Base-by-base conservation (phyloP, 2,888 invertebrate genomes). In the Ommatoiulus sabulosus region DNA sequence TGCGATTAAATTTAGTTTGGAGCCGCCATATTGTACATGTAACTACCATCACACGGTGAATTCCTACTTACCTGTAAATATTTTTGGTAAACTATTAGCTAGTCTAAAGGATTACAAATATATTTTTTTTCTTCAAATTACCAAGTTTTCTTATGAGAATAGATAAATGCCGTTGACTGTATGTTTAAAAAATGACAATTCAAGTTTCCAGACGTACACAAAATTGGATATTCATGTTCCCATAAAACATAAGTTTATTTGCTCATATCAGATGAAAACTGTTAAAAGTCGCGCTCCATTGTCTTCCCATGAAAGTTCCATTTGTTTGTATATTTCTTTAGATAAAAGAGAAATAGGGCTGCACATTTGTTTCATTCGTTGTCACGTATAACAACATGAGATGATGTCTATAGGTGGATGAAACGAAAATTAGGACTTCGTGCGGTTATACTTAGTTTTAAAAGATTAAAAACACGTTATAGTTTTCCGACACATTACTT, bases 231-330 rank as follows among this genome's bases (percentile, higher is more conserved):
- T 20, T 72, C 72, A 72, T 20, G 72, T 24, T 72, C 20, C 72
- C 24, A 24, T 72, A 72, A 72, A 72, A 72, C 63, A 63, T 63
- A 63, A 63, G 3, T 15, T 3, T 63, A 17, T 63, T 15, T 15
- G 12, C 10, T 7, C 15, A 63, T 63, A 63, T 63, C n/a, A 63
- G 63, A n/a, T 63, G 63, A 5, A 63, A 63, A n/a, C n/a, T 63
- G 63, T 17, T n/a, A n/a, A 63, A 63, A 63, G n/a, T 63, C 12
- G n/a, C 63, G 63, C 63, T n/a, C 17, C 63, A 63, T 63, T n/a
- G 17, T n/a, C 63, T 63, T 63, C 63, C n/a, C 63, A 63, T 63
- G n/a, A 63, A 63, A n/a, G n/a, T n/a, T n/a, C n/a, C n/a, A n/a
- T n/a, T n/a, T n/a, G n/a, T n/a, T n/a, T n/a, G n/a, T n/a, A n/a